These are phyloP conservation scores for Xiphorhynchus erythropygius DNA, from an alignment of 2,797 vertebrate species.

Conservation along the genomic window DNA sequence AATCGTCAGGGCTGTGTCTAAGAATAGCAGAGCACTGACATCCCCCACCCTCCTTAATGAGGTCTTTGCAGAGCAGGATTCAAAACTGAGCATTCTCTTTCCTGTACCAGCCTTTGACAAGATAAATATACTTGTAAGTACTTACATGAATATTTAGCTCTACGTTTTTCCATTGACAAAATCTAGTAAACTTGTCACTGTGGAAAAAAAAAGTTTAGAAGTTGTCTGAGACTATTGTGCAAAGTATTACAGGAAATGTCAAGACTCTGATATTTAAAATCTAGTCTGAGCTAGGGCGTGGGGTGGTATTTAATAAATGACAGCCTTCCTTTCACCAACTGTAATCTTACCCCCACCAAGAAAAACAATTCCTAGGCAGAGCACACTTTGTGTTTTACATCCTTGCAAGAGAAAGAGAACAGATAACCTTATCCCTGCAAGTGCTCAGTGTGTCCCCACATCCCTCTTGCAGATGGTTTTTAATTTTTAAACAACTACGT, in stretches of 20 bases:
- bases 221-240: not conserved
- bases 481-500: not conserved
- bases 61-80: slow-evolving; percentile 1
- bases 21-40: not conserved
- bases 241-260: not conserved
- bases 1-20: not conserved
- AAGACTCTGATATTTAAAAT: not conserved
- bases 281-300: not conserved
- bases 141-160: slow-evolving; percentile 98
- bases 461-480: not conserved
- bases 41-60: not conserved
- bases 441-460: not conserved
- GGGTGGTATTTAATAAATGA: not conserved
- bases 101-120: slow-evolving; percentile 28
- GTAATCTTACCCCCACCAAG: not conserved
- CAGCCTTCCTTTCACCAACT: not conserved
- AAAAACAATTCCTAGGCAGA: not conserved
- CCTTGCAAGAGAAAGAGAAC: not conserved
- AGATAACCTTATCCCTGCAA: not conserved
- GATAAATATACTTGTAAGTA: slow-evolving; percentile 58
- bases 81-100: not conserved
- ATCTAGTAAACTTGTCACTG: slow-evolving; percentile 97
- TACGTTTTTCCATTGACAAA: slow-evolving; percentile 99
- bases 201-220: not conserved
- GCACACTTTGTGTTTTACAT: not conserved